Conservation (phyloP, 2,888 invertebrate genomes). For the Eupithecia dodoneata region DNA sequence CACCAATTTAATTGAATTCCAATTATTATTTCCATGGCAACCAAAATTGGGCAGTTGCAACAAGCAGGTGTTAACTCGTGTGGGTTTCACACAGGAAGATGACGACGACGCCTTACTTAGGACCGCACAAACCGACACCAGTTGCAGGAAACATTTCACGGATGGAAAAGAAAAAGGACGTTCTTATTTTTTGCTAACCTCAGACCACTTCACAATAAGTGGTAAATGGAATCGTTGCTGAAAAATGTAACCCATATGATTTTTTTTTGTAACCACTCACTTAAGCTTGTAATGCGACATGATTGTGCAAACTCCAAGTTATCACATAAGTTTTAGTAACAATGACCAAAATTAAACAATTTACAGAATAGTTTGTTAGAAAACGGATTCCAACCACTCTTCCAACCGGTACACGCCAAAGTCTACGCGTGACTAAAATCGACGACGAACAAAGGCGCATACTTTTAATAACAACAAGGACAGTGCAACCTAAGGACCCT, state of each 20-base stretch:
- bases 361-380: constrained; percentile 6
- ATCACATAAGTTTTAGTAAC: neutral
- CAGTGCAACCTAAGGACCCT: constrained; percentile 33
- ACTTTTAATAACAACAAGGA: constrained; percentile 59
- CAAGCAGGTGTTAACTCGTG: constrained; percentile 43
- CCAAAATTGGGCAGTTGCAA: neutral
- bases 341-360: neutral
- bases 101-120: neutral
- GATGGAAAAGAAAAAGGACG: neutral
- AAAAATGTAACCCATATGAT: neutral
- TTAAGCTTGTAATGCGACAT: neutral
- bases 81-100: constrained; percentile 53
- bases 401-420: constrained; percentile 67
- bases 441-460: constrained; percentile 57
- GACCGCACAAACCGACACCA: neutral
- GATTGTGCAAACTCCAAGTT: neutral
- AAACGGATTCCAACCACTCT: constrained; percentile 46
- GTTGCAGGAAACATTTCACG: neutral
- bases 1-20: neutral
- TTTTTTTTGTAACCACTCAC: neutral
- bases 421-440: constrained; percentile 76
- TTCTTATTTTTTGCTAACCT: neutral
- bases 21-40: neutral
- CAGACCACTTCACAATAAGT: neutral
- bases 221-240: neutral